phyloP scores from a whole-genome alignment of 1,140 invertebrate species.

The Planococcus citri region DNA sequence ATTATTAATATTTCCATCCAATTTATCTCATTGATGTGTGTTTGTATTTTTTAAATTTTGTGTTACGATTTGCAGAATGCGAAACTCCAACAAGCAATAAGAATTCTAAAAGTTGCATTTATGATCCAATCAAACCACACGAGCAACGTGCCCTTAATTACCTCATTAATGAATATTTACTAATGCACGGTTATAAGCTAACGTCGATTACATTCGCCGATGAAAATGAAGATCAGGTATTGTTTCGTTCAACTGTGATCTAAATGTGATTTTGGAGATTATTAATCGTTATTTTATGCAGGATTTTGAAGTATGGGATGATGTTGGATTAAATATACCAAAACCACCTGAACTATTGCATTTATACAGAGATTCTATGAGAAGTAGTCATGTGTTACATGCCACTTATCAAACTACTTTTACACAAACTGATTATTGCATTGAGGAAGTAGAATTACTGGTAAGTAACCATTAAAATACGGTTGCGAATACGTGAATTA shows the following conservation, averaged over 20 bases:
- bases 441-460: conserved; percentile 8
- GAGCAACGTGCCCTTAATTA: conserved; percentile 77
- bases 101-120: conserved; percentile 16
- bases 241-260: conserved; percentile 11
- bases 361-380: conserved; percentile 53
- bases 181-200: conserved; percentile 68
- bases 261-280: conserved; percentile 15
- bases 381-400: neutral
- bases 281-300: conserved; percentile 29
- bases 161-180: conserved; percentile 75
- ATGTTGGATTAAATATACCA: conserved; percentile 75
- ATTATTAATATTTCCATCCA: neutral
- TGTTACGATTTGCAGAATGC: conserved; percentile 42
- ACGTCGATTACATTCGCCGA: conserved; percentile 85
- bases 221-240: conserved; percentile 76
- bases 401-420: neutral
- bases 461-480: neutral
- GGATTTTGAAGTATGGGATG: conserved; percentile 91
- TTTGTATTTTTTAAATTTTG: conserved; percentile 22
- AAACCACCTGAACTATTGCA: conserved; percentile 63
- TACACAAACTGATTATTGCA: neutral
- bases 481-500: conserved; percentile 27
- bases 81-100: conserved; percentile 37
- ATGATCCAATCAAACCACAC: conserved; percentile 58
- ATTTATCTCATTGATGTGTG: conserved; percentile 10